Evolutionary conservation across 2,888 invertebrate genomes (phyloP), one percentile per base, ranked within the genome.

Genomic region (Leptinotarsa rubiginosa): DNA sequence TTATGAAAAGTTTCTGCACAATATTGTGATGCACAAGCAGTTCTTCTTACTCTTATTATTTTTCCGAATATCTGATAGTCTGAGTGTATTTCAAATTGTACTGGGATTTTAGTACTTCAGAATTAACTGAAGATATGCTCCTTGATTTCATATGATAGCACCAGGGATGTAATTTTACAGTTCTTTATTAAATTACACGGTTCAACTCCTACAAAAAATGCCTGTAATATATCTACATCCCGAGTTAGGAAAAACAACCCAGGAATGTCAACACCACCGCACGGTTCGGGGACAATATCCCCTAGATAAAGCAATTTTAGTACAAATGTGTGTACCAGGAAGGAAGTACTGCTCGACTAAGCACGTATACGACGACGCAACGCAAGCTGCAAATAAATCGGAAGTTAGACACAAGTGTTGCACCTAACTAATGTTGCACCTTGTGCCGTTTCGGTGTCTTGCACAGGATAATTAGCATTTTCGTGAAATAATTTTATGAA

Each of bases 311-410:
- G 13, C 4, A 20, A 56, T 56, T 56, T 22, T 22, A 56, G 56
- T 56, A 56, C 56, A 56, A 56, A 56, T 56, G 56, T 56, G 56
- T 47, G 50, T 64, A 49, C 68, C 68, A 71, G 80, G 80, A 78
- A 80, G 79, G 81, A 80, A 81, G 81, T 80, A 69, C 47, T 79
- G 79, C 73, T 79, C 77, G 79, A 80, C 52, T 74, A 70, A 73
- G 18, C 75, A 75, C 70, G 41, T 41, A 41, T 47, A 65, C 65
- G 69, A 75, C 77, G 77, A 74, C 67, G 74, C 74, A 69, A 71
- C 52, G 75, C 79, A 80, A 80, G 80, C 79, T 80, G 80, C 80
- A 69, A 75, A 71, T 65, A 75, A 77, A 71, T 78, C 74, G 77
- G 79, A 78, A 79, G 75, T 72, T 69, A 56, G 70, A 72, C 77